Percentiles rank a stretch among this genome's conserved stretches.
Conservation (phyloP, 2,113 vertebrate genomes). For the Ancistrus triradiatus region DNA sequence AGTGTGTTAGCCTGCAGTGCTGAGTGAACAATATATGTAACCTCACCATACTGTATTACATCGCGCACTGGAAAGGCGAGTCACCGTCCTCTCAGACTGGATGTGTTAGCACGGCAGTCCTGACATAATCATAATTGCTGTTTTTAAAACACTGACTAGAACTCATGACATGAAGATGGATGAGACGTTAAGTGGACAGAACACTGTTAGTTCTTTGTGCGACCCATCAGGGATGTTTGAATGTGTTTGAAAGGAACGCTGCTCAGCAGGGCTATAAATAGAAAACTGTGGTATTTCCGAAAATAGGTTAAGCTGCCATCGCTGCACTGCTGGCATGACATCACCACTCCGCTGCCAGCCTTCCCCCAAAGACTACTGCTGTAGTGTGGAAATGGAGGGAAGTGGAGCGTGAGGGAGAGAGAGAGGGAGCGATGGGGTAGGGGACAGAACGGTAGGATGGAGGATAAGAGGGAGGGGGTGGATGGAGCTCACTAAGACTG, state of each 20-base stretch:
- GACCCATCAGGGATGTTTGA: slow-evolving; percentile 57
- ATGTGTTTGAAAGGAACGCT: slow-evolving; percentile 60
- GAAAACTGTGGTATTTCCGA: slow-evolving; percentile 72
- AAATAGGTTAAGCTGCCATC: slow-evolving; percentile 80
- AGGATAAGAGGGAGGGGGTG: slow-evolving; percentile 12
- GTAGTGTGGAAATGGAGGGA: slow-evolving; percentile 43
- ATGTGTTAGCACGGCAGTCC: neutral
- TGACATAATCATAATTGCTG: slow-evolving; percentile 11
- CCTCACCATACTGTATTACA: too few species aligned
- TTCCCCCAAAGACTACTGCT: slow-evolving; percentile 59
- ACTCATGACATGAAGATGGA: slow-evolving; percentile 15
- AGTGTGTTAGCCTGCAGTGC: too few species aligned
- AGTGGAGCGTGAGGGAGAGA: neutral
- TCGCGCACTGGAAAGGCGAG: too few species aligned
- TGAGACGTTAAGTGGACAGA: slow-evolving; percentile 28
- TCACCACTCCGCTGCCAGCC: slow-evolving; percentile 70
- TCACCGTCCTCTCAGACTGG: neutral
- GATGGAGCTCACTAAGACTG: slow-evolving; percentile 36
- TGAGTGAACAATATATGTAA: too few species aligned
- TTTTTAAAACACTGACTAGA: slow-evolving; percentile 25
- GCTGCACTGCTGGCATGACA: slow-evolving; percentile 73
- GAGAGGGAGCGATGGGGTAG: slow-evolving; percentile 20
- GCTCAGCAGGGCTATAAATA: slow-evolving; percentile 73
- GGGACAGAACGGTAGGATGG: slow-evolving; percentile 24
- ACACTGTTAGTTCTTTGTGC: slow-evolving; percentile 49